Conservation (phyloP, 2,888 invertebrate species). For the Habroteleia sp. region DNA sequence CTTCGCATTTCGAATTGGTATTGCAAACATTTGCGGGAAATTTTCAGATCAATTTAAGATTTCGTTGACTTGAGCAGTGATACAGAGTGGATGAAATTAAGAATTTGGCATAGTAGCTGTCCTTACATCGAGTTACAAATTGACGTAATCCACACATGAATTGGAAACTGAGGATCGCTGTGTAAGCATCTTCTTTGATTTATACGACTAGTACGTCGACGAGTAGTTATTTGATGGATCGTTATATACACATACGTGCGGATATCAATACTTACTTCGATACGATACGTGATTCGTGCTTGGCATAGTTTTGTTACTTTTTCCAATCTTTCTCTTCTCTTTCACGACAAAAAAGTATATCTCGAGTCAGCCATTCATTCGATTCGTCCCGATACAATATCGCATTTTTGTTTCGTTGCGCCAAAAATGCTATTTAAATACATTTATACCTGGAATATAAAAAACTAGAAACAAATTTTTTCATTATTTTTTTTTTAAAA, state of each 20-base stretch:
- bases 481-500: no score
- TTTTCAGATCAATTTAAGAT: no score
- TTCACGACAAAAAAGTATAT: slow-evolving; percentile 11
- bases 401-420: no score
- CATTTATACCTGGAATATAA: no score
- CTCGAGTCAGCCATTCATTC: slow-evolving; percentile 8
- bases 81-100: slow-evolving; percentile 64
- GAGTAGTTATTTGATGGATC: slow-evolving; percentile 54
- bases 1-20: no score
- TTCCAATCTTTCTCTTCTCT: slow-evolving; percentile 36
- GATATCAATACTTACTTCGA: slow-evolving; percentile 54
- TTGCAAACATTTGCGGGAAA: no score
- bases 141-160: slow-evolving; percentile 67
- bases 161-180: slow-evolving; percentile 41
- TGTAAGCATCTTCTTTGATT: slow-evolving; percentile 46
- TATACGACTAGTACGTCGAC: slow-evolving; percentile 28
- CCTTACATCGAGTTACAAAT: slow-evolving; percentile 65
- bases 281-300: slow-evolving; percentile 51
- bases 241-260: slow-evolving; percentile 44
- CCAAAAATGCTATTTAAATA: no score
- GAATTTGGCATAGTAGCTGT: slow-evolving; percentile 70
- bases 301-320: slow-evolving; percentile 34
- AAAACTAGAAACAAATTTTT: no score
- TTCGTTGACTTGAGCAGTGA: no score
- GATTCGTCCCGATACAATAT: slow-evolving; percentile 22